phyloP scores from a whole-genome alignment of 2,113 vertebrate genomes.

The Brevimyrus niger region DNA sequence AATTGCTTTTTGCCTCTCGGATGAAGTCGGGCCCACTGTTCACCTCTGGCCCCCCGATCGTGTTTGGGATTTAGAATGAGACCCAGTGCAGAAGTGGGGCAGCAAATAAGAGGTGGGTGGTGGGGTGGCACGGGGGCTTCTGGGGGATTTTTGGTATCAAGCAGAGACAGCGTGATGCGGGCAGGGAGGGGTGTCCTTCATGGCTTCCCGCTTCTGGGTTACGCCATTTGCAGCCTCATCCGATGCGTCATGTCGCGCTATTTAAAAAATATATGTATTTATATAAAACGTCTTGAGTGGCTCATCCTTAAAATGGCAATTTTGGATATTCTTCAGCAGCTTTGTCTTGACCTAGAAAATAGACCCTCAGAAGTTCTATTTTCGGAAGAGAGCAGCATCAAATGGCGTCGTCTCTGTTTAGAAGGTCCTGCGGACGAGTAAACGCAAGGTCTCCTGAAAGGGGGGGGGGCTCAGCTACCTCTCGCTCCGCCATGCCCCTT shows the following conservation, averaged over 20 bases:
- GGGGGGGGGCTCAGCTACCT: neutral
- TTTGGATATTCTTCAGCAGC: neutral
- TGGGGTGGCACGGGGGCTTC: neutral
- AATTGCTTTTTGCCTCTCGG: neutral
- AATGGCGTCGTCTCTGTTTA: neutral
- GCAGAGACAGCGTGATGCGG: neutral
- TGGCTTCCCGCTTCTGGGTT: neutral
- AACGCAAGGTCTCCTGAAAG: neutral
- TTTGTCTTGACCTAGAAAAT: slow-evolving; percentile 2
- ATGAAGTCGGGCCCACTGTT: neutral
- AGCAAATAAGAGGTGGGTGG: neutral
- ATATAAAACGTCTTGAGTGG: neutral
- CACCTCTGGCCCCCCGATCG: neutral
- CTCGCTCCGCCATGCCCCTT: neutral
- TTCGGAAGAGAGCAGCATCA: neutral
- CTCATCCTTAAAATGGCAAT: neutral
- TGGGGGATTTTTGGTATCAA: neutral
- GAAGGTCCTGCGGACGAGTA: neutral
- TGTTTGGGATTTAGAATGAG: neutral
- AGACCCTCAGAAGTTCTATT: neutral
- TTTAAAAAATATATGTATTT: neutral
- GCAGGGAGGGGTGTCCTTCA: neutral
- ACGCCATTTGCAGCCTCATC: neutral
- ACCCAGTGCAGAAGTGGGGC: neutral
- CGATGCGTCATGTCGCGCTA: neutral